Conservation (phyloP, 1,140 invertebrate species). For the Lepidurus arcticus region DNA sequence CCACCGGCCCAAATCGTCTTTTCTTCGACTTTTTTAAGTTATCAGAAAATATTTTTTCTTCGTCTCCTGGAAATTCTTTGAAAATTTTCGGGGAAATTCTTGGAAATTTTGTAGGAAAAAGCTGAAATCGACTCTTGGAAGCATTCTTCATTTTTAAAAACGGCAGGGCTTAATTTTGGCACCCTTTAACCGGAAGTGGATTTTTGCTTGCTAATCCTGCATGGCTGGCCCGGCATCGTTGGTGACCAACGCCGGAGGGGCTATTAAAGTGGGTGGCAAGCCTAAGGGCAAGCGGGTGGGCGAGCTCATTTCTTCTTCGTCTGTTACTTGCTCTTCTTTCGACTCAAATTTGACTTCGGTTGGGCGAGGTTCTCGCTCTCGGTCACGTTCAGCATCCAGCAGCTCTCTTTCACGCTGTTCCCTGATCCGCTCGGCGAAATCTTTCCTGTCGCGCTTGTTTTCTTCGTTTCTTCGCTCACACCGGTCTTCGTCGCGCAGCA, state of each 20-base stretch:
- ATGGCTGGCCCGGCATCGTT: background rate
- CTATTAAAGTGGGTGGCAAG: background rate
- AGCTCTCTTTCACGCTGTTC: background rate
- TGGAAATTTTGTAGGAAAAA: no score
- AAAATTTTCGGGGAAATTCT: background rate
- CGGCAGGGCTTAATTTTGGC: background rate
- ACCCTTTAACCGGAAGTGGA: background rate
- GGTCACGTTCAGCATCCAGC: background rate
- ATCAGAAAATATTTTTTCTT: no score
- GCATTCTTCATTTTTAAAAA: no score
- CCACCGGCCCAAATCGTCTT: conserved; percentile 1
- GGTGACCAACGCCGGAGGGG: background rate
- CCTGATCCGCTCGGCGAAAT: background rate
- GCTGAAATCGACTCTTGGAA: no score
- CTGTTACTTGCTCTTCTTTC: background rate
- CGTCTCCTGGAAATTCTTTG: background rate
- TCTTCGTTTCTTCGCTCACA: background rate
- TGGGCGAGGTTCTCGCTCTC: background rate
- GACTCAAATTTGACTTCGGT: background rate
- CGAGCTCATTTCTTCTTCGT: background rate
- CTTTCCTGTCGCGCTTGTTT: background rate
- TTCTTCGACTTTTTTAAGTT: no score
- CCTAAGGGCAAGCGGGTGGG: background rate
- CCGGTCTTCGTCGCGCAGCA: background rate
- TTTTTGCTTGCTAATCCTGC: background rate